Evolutionary conservation across 2,888 invertebrate species (phyloP), one percentile per base, ranked within the genome.

Genomic region (Conistra vaccinii): DNA sequence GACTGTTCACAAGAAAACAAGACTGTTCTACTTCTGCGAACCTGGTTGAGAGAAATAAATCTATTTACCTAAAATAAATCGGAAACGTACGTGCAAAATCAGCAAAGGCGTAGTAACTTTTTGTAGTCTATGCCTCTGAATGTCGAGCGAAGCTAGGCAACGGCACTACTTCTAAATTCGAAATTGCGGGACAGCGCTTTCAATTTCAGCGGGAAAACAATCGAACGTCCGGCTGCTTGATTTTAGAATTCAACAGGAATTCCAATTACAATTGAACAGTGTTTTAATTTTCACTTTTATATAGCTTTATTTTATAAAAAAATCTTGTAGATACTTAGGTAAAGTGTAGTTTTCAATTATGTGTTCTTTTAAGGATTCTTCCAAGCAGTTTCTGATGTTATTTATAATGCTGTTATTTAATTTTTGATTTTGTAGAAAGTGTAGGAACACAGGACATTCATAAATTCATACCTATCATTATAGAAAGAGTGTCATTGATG

Each of bases 121-220:
- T 80, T 84, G 67, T 69, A 63, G 35, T 57, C 26, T 61, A 39
- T 53, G 42, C n/a, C 55, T 65, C 20, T 61, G 58, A 42, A 66
- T 29, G 58, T 60, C 57, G 66, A 55, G 60, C 20, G 45, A 58
- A 69, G 62, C 32, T 35, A 55, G 60, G 57, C 51, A 76, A 58
- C 60, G 29, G 42, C 51, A 76, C 51, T 57, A 65, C 60, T 66
- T 82, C 73, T 72, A 62, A 74, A 87, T 82, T 79, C 66, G 35
- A 78, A 86, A 84, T 76, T 81, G 55, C 69, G 29, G 53, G 7
- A 32, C 35, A 14, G 35, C 32, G 66, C 61, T 65, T 69, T 48
- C 55, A 72, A 69, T 69, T 74, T 57, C 35, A 67, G 48, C 68
- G 61, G 67, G 63, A 73, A 83, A 83, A 84, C 80, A 69, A 79